Conservation (phyloP, 2,888 invertebrate species). For the Ptycholaimellus sp. region DNA sequence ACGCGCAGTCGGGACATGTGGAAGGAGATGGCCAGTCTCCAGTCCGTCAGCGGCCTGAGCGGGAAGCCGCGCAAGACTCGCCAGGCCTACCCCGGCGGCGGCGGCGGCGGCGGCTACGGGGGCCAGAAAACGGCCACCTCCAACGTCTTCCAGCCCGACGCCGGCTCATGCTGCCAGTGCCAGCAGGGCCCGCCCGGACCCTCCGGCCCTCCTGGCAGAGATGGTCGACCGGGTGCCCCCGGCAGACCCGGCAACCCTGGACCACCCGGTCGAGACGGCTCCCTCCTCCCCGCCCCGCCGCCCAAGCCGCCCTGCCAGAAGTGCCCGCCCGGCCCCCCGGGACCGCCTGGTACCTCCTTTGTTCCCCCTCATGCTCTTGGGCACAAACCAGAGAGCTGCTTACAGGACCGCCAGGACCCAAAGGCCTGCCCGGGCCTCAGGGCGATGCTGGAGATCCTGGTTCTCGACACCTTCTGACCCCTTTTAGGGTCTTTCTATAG, state of each 20-base stretch:
- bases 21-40: constrained; percentile 23
- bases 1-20: constrained; percentile 24
- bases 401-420: not conserved
- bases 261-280: constrained; percentile 11
- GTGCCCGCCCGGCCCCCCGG: not conserved
- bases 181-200: constrained; percentile 20
- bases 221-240: constrained; percentile 19
- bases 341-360: no score
- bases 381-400: no score
- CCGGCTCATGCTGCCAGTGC: constrained; percentile 19
- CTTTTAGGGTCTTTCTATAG: no score
- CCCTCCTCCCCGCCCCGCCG: not conserved
- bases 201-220: constrained; percentile 15
- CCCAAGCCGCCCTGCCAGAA: not conserved
- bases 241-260: constrained; percentile 21
- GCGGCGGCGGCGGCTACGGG: no score
- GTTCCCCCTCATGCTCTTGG: no score
- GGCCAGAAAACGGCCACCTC: constrained; percentile 9
- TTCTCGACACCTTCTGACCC: no score
- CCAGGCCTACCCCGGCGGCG: no score
- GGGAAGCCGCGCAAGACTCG: constrained; percentile 9
- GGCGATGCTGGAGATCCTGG: not conserved
- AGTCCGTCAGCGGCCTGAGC: constrained; percentile 13
- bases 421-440: not conserved
- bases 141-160: constrained; percentile 7